Conservation (phyloP, 1,140 invertebrate genomes). For the Doryteuthis pealeii region DNA sequence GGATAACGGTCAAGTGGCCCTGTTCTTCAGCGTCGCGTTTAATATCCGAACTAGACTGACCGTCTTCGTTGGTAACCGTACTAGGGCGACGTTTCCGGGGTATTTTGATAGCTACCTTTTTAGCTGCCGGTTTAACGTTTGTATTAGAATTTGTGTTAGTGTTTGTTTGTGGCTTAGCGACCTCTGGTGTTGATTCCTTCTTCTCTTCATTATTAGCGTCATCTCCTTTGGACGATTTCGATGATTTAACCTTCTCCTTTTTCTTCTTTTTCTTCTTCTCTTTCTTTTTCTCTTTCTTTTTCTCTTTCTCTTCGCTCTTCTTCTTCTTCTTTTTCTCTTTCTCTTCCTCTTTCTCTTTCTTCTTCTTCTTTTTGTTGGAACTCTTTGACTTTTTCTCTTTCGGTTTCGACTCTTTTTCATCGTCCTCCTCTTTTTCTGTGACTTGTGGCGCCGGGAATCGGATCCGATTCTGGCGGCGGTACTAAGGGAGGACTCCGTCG, state of each 20-base stretch:
- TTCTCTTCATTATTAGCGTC: background rate
- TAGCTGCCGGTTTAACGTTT: background rate
- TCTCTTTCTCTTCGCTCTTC: background rate
- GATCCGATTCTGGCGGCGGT: background rate
- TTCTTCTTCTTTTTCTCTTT: background rate
- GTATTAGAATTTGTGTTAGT: background rate
- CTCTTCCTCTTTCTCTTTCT: background rate
- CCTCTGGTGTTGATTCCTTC: background rate
- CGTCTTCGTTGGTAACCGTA: too few relatives aligned
- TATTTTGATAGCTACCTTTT: background rate
- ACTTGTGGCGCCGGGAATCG: background rate
- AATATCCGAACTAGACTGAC: too few relatives aligned
- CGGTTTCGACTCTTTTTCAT: background rate
- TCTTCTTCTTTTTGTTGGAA: background rate
- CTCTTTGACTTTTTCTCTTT: background rate
- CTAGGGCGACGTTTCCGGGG: too few relatives aligned
- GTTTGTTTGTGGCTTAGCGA: background rate
- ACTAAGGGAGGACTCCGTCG: background rate
- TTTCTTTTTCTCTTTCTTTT: background rate
- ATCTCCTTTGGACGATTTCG: background rate
- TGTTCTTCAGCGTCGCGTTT: background rate
- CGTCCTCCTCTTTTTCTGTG: background rate
- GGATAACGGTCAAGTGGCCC: background rate
- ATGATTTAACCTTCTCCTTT: background rate
- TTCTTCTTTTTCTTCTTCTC: background rate